Evolutionary conservation across 2,888 invertebrate species (phyloP), one percentile per base, ranked within the genome.

Genomic region (Eupithecia abbreviata): DNA sequence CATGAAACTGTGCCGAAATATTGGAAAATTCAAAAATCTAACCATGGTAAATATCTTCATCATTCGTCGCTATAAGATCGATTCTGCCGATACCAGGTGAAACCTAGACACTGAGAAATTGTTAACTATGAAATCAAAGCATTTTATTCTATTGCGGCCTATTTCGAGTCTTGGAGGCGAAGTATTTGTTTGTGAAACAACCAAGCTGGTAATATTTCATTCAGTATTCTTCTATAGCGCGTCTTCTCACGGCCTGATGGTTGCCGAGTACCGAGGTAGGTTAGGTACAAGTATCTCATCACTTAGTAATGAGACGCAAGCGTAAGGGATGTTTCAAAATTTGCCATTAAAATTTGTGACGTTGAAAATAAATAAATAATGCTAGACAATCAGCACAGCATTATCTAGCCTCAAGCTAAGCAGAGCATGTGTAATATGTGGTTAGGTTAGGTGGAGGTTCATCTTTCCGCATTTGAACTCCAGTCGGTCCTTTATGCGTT

Each of bases 141-240:
- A 4, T 62, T 30, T 30, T 3, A 30, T 12, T 30, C 18, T 30
- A 2, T 62, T 10, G 62, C 62, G 30, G 62, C 62, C 12, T 30
- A 18, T 58, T 30, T n/a, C 30, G 30, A 62, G n/a, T n/a, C n/a
- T 51, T 51, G 58, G 15, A 51, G 15, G 62, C 62, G 12, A 62
- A 62, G 62, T 30, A 30, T 62, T 58, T 68, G 71, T 74, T 74
- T 69, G 62, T 69, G 69, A 74, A 77, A 77, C 69, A 69, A 51
- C 47, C 30, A 41, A 30, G 62, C 15, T 18, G 47, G 66, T 70
- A 68, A 72, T 74, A 77, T 74, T 74, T 77, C 77, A 77, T 77
- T 74, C 77, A 74, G 66, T 77, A 73, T 77, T 74, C 62, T 67
- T 73, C 47, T 68, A 10, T 12, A 10, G n/a, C 30, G 18, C 30